phyloP scores from a whole-genome alignment of 2,888 invertebrate genomes.

The Lepidocyrtinus sp. region DNA sequence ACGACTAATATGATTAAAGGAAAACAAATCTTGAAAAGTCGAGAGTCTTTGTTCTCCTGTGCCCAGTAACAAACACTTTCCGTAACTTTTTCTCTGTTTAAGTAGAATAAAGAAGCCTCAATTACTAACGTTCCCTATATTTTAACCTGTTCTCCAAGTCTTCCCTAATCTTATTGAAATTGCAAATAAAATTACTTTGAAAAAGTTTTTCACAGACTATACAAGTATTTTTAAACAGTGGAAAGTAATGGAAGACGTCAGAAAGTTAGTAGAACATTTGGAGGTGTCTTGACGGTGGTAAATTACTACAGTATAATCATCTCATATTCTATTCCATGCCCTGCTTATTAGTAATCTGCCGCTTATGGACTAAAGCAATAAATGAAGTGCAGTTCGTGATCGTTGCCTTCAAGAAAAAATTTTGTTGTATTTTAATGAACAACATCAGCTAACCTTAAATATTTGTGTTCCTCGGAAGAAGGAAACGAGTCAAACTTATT shows the following conservation, averaged over 20 bases:
- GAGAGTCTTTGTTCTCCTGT: not conserved
- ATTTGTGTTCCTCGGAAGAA: not conserved
- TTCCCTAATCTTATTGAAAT: too few relatives aligned
- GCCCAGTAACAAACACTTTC: not conserved
- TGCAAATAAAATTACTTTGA: too few relatives aligned
- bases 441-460: not conserved
- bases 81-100: not conserved
- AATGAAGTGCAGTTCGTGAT: not conserved
- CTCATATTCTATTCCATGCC: not conserved
- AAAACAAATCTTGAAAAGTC: not conserved
- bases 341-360: too few relatives aligned
- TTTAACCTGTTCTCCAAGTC: too few relatives aligned
- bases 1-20: not conserved
- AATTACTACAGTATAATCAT: too few relatives aligned
- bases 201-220: too few relatives aligned
- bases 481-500: not conserved
- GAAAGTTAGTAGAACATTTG: too few relatives aligned
- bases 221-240: too few relatives aligned
- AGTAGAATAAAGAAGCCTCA: not conserved
- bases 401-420: not conserved
- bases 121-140: too few relatives aligned
- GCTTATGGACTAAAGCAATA: not conserved
- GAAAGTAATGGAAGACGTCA: too few relatives aligned
- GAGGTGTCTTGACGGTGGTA: too few relatives aligned
- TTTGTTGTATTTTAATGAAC: not conserved